phyloP scores from a whole-genome alignment of 2,888 invertebrate species.

The Neoitamus cyanurus region DNA sequence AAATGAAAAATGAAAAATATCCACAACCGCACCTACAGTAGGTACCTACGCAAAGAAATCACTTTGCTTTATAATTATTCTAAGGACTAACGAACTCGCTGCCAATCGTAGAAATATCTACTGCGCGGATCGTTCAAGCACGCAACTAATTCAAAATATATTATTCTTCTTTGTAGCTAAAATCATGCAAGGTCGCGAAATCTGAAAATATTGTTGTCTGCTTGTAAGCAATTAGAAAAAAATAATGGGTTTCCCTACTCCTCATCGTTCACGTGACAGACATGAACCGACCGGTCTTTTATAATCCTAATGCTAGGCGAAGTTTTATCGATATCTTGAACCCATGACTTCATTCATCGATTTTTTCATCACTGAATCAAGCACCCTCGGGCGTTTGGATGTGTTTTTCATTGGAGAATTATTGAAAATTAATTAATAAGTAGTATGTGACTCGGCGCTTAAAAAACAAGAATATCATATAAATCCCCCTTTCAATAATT shows the following conservation, averaged over 20 bases:
- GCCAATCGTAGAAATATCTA: neutral
- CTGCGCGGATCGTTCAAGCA: neutral
- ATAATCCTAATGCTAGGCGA: neutral
- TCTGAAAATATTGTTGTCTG: neutral
- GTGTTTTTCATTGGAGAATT: neutral
- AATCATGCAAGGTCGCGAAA: neutral
- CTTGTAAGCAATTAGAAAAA: neutral
- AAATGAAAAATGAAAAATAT: too few relatives aligned
- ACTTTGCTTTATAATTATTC: neutral
- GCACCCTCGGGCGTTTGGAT: neutral
- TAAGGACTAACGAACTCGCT: neutral
- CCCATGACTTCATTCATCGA: neutral
- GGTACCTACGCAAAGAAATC: neutral
- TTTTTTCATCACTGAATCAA: neutral
- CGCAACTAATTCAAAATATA: neutral
- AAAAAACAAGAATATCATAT: neutral
- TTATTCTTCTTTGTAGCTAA: neutral
- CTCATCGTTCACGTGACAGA: neutral
- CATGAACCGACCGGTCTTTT: neutral
- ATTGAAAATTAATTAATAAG: neutral
- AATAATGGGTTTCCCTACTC: neutral
- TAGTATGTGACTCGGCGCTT: neutral
- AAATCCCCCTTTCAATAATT: neutral
- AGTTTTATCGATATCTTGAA: neutral
- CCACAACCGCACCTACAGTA: too few relatives aligned